Evolutionary conservation across 2,888 invertebrate genomes (phyloP).

Genomic region (Sinhomidia bicolor): DNA sequence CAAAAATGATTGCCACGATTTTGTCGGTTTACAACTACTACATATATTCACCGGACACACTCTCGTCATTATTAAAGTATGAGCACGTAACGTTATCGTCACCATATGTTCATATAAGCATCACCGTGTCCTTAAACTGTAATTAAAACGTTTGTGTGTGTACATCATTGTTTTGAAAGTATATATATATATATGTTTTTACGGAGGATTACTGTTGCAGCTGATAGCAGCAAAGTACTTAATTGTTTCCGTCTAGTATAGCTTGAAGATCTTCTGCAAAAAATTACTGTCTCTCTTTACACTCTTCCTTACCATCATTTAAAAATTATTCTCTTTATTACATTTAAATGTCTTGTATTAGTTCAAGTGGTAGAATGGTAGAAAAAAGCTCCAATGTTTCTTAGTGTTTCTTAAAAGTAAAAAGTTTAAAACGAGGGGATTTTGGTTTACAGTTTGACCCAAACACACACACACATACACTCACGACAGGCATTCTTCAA

Average conservation of each 20-base stretch:
- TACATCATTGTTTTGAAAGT: slow-evolving; percentile 10
- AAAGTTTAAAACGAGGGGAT: slow-evolving; percentile 24
- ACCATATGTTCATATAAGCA: slow-evolving; percentile 10
- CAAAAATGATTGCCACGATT: slow-evolving; percentile 71
- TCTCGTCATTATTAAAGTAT: slow-evolving; percentile 63
- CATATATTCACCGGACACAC: slow-evolving; percentile 71
- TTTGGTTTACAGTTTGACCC: not conserved
- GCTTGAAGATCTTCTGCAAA: slow-evolving; percentile 14
- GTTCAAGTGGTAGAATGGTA: not conserved
- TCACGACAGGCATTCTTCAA: slow-evolving; percentile 1
- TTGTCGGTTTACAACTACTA: slow-evolving; percentile 45
- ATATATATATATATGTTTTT: not conserved
- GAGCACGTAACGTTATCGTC: slow-evolving; percentile 59
- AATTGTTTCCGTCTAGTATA: not conserved
- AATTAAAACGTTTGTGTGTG: slow-evolving; percentile 24
- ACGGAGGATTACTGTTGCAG: not conserved
- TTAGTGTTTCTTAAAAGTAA: not conserved
- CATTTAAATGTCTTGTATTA: slow-evolving; percentile 15
- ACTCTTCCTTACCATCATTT: not conserved
- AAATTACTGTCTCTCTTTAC: not conserved
- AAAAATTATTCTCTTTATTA: not conserved
- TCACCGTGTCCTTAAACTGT: slow-evolving; percentile 58
- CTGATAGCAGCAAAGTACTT: slow-evolving; percentile 3
- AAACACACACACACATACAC: too few relatives aligned
- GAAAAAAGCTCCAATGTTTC: slow-evolving; percentile 53